phyloP scores from a whole-genome alignment of 2,888 invertebrate genomes.

The Cheiracanthium punctorium region DNA sequence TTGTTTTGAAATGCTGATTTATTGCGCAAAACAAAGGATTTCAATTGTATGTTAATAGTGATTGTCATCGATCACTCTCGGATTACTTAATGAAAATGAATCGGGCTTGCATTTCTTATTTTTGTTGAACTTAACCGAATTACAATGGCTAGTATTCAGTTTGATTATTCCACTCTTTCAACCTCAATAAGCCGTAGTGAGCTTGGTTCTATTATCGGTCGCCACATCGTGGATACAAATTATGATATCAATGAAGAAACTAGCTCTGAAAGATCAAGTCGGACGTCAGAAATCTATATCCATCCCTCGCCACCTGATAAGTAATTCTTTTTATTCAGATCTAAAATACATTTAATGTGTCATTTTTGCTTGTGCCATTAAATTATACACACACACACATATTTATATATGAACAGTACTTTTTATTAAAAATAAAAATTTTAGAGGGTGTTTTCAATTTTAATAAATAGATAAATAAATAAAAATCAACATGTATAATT shows the following conservation, averaged over 20 bases:
- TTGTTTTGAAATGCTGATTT: neutral
- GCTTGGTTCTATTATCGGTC: constrained; percentile 42
- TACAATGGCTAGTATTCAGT: constrained; percentile 57
- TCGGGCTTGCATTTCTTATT: neutral
- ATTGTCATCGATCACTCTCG: neutral
- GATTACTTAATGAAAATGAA: neutral
- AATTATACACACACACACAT: too few species aligned
- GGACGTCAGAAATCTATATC: constrained; percentile 40
- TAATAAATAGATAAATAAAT: too few species aligned
- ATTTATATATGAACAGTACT: too few species aligned
- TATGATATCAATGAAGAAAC: constrained; percentile 60
- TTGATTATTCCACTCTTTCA: constrained; percentile 62
- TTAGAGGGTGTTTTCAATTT: too few species aligned
- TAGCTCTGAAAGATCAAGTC: constrained; percentile 33
- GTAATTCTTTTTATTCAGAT: too few species aligned
- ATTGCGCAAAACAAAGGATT: neutral
- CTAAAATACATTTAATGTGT: too few species aligned
- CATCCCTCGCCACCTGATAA: constrained; percentile 56
- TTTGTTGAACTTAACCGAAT: neutral
- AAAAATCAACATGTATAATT: too few species aligned
- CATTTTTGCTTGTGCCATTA: too few species aligned
- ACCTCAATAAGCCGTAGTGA: constrained; percentile 64
- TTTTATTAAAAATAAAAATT: too few species aligned
- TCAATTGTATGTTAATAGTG: constrained; percentile 11
- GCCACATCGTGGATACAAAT: constrained; percentile 39